Conservation (phyloP, 2,113 vertebrate genomes). For the Eulemur macaco region DNA sequence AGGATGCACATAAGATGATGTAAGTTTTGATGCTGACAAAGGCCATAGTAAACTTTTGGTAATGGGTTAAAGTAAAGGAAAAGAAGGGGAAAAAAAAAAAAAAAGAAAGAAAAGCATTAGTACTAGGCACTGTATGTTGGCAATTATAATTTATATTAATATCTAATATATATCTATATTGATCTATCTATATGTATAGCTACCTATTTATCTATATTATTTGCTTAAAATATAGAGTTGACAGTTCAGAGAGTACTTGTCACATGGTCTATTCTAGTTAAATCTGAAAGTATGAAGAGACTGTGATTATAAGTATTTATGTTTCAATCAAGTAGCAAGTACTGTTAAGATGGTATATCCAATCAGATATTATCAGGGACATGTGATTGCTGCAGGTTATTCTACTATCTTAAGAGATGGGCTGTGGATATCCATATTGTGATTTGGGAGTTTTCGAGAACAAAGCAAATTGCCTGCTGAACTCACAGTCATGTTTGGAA, state of each 20-base stretch:
- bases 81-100: not conserved
- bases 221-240: not conserved
- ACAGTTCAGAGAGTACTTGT: not conserved
- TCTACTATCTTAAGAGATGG: not conserved
- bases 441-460: not conserved
- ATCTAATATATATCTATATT: not conserved
- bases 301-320: not conserved
- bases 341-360: not conserved
- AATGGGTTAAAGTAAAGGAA: not conserved
- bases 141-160: not conserved
- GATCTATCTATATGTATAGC: not conserved
- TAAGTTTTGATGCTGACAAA: not conserved
- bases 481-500: not conserved
- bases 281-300: not conserved
- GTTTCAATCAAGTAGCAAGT: not conserved
- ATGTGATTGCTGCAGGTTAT: not conserved
- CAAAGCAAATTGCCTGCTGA: not conserved
- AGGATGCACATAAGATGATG: fast-evolving
- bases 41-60: not conserved
- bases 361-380: not conserved
- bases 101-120: not conserved
- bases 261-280: not conserved
- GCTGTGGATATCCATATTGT: not conserved
- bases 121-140: not conserved
- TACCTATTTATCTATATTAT: not conserved